phyloP scores from a whole-genome alignment of 2,888 invertebrate genomes.

The Danaus chrysippus region DNA sequence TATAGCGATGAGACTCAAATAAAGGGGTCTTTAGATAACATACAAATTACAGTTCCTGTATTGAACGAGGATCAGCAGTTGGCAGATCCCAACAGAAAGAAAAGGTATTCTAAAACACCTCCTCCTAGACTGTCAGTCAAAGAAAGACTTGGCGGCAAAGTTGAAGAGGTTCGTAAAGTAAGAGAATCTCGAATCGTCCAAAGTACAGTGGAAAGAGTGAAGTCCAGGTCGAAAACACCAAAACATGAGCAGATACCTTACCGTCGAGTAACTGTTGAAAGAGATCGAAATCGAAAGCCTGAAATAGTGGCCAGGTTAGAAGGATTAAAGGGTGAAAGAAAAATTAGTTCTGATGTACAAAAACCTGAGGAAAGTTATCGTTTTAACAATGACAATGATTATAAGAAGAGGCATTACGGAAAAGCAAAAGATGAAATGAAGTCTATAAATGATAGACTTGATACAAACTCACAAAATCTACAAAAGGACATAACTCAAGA shows the following conservation, averaged over 20 bases:
- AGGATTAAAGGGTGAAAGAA: constrained; percentile 50
- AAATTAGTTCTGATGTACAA: constrained; percentile 43
- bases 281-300: constrained; percentile 61
- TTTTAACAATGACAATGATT: constrained; percentile 43
- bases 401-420: constrained; percentile 49
- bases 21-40: constrained; percentile 64
- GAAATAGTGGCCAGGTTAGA: constrained; percentile 49
- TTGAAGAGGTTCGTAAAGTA: constrained; percentile 78
- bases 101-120: constrained; percentile 69
- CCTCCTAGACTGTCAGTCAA: constrained; percentile 86
- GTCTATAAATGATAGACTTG: constrained; percentile 30
- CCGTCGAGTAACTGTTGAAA: constrained; percentile 73
- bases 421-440: constrained; percentile 39
- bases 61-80: constrained; percentile 65
- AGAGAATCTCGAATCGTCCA: constrained; percentile 77
- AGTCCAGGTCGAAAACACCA: constrained; percentile 75
- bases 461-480: constrained; percentile 16
- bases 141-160: constrained; percentile 88
- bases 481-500: constrained; percentile 60
- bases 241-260: constrained; percentile 65
- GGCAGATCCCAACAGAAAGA: constrained; percentile 68
- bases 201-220: constrained; percentile 76
- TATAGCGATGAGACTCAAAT: constrained; percentile 75
- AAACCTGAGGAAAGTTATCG: constrained; percentile 49
- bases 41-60: constrained; percentile 78